phyloP scores from a whole-genome alignment of 1,140 invertebrate species.

The Popillia japonica region DNA sequence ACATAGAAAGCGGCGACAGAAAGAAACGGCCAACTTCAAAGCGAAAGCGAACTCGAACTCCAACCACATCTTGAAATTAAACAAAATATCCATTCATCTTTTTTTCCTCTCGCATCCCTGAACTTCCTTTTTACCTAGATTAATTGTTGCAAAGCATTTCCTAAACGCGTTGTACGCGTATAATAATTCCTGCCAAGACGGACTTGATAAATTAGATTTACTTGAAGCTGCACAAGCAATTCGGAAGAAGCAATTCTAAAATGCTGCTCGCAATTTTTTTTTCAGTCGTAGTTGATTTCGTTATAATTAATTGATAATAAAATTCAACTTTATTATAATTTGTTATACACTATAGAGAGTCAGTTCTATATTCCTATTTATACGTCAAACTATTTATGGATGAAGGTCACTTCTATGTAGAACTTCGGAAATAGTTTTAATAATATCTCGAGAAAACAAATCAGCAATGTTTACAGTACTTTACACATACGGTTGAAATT shows the following conservation, averaged over 20 bases:
- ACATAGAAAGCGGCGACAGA: not conserved
- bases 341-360: no score
- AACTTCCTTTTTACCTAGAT: not conserved
- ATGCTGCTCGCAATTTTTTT: not conserved
- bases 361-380: no score
- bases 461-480: not conserved
- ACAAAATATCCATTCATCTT: constrained; percentile 21
- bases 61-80: constrained; percentile 30
- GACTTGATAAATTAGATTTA: not conserved
- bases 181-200: not conserved
- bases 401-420: no score
- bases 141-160: not conserved
- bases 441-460: constrained; percentile 2
- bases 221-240: not conserved
- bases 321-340: no score
- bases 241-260: constrained; percentile 9
- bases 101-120: not conserved
- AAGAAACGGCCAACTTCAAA: not conserved
- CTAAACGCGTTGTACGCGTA: not conserved
- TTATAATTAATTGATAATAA: no score
- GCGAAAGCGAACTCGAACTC: not conserved
- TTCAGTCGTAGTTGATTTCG: no score
- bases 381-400: no score
- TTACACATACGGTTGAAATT: not conserved
- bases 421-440: not conserved